phyloP scores from a whole-genome alignment of 2,888 invertebrate species.

The Thumatha senex region DNA sequence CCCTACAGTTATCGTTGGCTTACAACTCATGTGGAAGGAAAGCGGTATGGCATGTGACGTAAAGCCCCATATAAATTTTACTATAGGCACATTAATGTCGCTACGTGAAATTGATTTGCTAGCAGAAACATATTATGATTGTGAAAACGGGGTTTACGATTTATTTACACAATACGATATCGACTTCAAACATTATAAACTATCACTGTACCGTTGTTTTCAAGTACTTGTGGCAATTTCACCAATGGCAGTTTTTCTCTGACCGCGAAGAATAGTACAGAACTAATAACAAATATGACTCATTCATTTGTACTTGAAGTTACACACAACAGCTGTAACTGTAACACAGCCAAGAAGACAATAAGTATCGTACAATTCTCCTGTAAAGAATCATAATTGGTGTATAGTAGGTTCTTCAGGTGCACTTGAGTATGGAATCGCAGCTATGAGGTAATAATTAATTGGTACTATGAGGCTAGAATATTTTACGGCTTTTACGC shows the following conservation, averaged over 20 bases:
- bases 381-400: constrained; percentile 10
- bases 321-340: not conserved
- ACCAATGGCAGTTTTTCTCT: constrained; percentile 15
- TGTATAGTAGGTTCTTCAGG: not conserved
- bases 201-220: constrained; percentile 62
- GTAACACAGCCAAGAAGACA: not conserved
- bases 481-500: constrained; percentile 56
- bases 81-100: constrained; percentile 82
- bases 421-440: constrained; percentile 11
- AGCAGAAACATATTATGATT: constrained; percentile 83
- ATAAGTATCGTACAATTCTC: not conserved
- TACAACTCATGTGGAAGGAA: constrained; percentile 65
- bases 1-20: constrained; percentile 57
- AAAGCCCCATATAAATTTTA: constrained; percentile 81
- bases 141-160: constrained; percentile 83
- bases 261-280: constrained; percentile 9
- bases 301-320: constrained; percentile 25
- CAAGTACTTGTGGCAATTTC: constrained; percentile 39
- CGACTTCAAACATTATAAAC: constrained; percentile 70
- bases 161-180: constrained; percentile 80
- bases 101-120: constrained; percentile 83
- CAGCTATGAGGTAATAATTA: constrained; percentile 12
- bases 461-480: constrained; percentile 18
- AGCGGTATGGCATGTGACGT: constrained; percentile 70
- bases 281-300: constrained; percentile 8